phyloP scores from a whole-genome alignment of 2,797 vertebrate species.

The Neosilurus mollespiculum region DNA sequence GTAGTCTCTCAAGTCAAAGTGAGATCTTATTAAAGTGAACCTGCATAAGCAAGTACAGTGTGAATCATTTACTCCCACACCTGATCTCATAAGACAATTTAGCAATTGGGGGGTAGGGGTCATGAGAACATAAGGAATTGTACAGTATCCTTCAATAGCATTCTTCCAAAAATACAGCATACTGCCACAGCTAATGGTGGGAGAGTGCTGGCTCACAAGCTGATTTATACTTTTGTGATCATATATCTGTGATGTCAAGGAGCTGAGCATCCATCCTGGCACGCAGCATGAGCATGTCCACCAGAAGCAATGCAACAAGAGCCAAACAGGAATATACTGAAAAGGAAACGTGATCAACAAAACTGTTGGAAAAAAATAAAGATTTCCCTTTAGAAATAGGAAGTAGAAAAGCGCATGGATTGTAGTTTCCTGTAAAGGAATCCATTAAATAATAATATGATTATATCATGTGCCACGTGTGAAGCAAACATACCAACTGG shows the following conservation, averaged over 20 bases:
- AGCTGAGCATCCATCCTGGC: neutral
- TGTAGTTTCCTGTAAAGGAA: neutral
- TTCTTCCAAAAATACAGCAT: neutral
- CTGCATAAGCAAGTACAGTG: neutral
- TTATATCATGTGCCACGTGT: neutral
- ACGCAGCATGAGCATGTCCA: neutral
- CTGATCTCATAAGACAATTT: neutral
- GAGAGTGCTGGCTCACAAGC: neutral
- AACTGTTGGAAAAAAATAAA: neutral
- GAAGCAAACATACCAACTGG: neutral
- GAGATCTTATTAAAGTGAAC: neutral
- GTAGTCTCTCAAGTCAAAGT: neutral
- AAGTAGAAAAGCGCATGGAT: neutral
- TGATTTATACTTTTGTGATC: neutral
- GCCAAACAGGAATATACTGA: neutral
- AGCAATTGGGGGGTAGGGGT: neutral
- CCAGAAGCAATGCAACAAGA: neutral
- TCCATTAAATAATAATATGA: neutral
- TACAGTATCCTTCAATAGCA: neutral
- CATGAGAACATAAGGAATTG: neutral
- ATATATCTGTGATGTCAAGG: neutral
- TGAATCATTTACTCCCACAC: neutral
- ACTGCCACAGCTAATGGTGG: too few species aligned
- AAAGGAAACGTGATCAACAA: neutral
- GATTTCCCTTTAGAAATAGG: neutral